Percentiles rank a stretch among this genome's conserved stretches.
These are phyloP conservation scores for Perodicticus potto DNA, from an alignment of 2,797 vertebrate species.

Conservation along the genomic window DNA sequence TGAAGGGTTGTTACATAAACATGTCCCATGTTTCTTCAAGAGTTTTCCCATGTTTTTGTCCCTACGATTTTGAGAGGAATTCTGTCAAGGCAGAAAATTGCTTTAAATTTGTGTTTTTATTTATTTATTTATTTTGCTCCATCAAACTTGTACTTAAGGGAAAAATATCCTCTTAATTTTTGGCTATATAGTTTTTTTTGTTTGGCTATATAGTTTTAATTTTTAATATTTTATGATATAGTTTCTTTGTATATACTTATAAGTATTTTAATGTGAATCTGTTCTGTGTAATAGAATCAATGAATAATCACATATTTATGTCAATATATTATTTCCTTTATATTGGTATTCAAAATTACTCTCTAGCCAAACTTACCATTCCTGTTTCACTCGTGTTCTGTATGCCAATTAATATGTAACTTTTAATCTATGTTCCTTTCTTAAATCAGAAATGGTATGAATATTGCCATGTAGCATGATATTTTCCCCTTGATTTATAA, in stretches of 20 bases:
- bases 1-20: background rate
- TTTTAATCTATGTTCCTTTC: constrained; percentile 34
- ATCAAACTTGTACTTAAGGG: background rate
- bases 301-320: background rate
- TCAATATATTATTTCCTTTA: background rate
- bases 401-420: constrained; percentile 46
- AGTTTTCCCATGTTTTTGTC: background rate
- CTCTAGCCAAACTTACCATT: background rate
- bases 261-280: background rate
- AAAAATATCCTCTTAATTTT: background rate
- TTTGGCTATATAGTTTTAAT: background rate
- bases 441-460: constrained; percentile 57
- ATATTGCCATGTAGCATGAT: background rate
- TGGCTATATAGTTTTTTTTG: background rate
- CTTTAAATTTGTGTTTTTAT: background rate
- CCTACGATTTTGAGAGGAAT: background rate
- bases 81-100: background rate
- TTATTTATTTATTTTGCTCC: background rate
- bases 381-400: background rate
- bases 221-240: background rate
- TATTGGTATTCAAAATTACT: background rate
- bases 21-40: background rate
- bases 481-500: constrained; percentile 73
- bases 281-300: too few relatives aligned
- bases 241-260: background rate